These are phyloP conservation scores for Naso thynnoides DNA, from an alignment of 2,797 vertebrate species.

Conservation along the genomic window DNA sequence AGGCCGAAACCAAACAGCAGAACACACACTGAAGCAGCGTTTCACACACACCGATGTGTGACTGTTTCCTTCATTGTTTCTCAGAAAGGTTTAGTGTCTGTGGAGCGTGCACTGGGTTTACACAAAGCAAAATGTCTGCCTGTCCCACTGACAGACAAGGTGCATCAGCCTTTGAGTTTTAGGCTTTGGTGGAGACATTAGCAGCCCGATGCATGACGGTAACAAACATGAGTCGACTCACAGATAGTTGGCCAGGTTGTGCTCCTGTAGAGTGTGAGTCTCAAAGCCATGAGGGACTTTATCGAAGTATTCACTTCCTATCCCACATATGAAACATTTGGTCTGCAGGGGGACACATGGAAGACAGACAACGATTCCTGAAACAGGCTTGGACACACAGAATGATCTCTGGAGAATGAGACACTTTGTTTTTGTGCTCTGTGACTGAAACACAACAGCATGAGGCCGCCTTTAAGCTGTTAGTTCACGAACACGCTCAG, in stretches of 20 bases:
- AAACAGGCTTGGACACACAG: slow-evolving; percentile 17
- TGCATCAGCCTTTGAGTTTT: neutral
- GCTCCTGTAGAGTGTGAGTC: slow-evolving; percentile 85
- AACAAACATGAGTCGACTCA: slow-evolving; percentile 69
- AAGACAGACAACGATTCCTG: slow-evolving; percentile 26
- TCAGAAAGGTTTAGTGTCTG: neutral
- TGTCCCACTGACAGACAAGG: too few species aligned
- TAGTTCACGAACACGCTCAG: neutral
- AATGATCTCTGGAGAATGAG: neutral
- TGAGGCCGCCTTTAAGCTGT: slow-evolving; percentile 2
- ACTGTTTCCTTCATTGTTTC: neutral
- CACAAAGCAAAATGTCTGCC: neutral
- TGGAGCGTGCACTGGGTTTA: slow-evolving; percentile 20
- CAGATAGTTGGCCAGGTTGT: slow-evolving; percentile 88
- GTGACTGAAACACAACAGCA: slow-evolving; percentile 28
- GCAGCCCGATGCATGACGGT: neutral
- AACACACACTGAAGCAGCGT: neutral
- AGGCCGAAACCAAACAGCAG: neutral
- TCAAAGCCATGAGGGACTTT: slow-evolving; percentile 85
- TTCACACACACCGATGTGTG: too few species aligned
- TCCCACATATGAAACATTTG: slow-evolving; percentile 87
- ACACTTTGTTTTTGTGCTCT: slow-evolving; percentile 4
- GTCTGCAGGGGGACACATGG: slow-evolving; percentile 73
- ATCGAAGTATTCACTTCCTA: slow-evolving; percentile 86
- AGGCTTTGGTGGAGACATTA: neutral